phyloP scores from a whole-genome alignment of 1,140 invertebrate genomes.

The Camponotus vicinus region DNA sequence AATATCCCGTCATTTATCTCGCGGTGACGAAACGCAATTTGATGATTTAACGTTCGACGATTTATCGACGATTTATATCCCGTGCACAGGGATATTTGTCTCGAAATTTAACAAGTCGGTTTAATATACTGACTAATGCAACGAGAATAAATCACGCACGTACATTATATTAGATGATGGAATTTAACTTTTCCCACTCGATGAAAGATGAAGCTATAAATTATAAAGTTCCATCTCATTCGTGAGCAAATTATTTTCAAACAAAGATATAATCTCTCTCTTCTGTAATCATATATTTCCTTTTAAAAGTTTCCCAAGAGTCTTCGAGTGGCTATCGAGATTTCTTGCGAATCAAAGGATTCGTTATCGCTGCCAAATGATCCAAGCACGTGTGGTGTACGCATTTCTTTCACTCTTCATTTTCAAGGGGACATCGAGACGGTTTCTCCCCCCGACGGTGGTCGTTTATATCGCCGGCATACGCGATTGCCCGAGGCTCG shows the following conservation, averaged over 20 bases:
- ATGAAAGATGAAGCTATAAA: too few species aligned
- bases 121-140: background rate
- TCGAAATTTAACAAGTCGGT: background rate
- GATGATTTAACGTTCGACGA: constrained; percentile 32
- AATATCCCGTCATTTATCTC: constrained; percentile 48
- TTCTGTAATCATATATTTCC: too few species aligned
- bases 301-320: too few species aligned
- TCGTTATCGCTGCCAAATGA: background rate
- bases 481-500: constrained; percentile 32
- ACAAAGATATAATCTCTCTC: too few species aligned
- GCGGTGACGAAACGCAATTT: constrained; percentile 29
- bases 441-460: constrained; percentile 8
- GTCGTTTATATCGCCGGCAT: constrained; percentile 45
- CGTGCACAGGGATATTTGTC: background rate
- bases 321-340: background rate
- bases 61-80: background rate
- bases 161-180: too few species aligned
- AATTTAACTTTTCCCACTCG: too few species aligned
- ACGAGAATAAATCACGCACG: too few species aligned
- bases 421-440: constrained; percentile 29
- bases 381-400: background rate
- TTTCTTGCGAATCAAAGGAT: background rate
- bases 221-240: too few species aligned
- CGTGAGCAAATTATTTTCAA: too few species aligned
- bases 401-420: constrained; percentile 25